Conservation (phyloP, 1,140 invertebrate genomes). For the Diorhabda carinulata region DNA sequence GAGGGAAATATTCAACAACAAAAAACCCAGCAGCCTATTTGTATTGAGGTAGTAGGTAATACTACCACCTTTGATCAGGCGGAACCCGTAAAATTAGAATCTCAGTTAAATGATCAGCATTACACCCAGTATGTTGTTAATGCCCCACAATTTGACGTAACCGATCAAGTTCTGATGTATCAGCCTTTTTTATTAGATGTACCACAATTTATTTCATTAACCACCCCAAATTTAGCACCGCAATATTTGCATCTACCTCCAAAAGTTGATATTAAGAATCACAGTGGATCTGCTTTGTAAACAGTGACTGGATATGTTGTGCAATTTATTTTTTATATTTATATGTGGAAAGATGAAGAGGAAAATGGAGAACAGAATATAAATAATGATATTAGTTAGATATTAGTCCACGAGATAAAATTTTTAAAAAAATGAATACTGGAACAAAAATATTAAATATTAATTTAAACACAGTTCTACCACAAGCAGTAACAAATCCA, state of each 20-base stretch:
- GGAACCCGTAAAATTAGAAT: background rate
- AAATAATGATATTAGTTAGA: too few relatives aligned
- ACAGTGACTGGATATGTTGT: too few relatives aligned
- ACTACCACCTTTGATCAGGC: background rate
- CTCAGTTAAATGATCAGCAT: constrained; percentile 1
- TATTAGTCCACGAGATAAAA: too few relatives aligned
- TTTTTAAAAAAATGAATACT: too few relatives aligned
- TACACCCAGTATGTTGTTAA: constrained; percentile 35
- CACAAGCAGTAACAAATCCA: too few relatives aligned
- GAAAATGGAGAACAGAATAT: too few relatives aligned
- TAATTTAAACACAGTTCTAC: too few relatives aligned
- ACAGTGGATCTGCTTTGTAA: background rate
- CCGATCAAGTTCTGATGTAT: constrained; percentile 37
- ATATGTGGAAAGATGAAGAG: too few relatives aligned
- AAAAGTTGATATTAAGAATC: background rate
- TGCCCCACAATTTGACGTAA: constrained; percentile 26
- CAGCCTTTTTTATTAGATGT: constrained; percentile 39
- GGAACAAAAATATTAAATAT: too few relatives aligned
- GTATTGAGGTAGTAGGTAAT: background rate
- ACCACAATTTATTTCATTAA: constrained; percentile 34
- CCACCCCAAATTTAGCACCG: constrained; percentile 26
- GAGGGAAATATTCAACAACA: constrained; percentile 9
- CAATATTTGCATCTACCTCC: constrained; percentile 37
- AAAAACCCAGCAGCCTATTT: background rate
- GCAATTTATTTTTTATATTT: too few relatives aligned